Evolutionary conservation across 2,113 vertebrate genomes (phyloP), one percentile per base, ranked within the genome.

Genomic region (Phodopus roborovskii): DNA sequence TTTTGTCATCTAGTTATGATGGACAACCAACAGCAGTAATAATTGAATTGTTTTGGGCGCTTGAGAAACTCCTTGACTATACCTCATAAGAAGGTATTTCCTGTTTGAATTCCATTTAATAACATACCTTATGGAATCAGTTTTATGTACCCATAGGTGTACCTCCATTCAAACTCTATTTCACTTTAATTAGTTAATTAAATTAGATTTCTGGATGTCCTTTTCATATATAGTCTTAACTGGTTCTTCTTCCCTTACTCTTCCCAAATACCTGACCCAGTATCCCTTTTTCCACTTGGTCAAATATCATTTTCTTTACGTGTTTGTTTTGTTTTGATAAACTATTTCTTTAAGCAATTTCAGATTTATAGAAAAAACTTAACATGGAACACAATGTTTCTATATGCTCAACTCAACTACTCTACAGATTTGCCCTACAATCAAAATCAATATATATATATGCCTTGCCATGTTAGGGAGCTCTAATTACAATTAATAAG

Each of bases 351-450:
- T 82, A 33, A 83, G 13, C 7, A 94, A 56, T 53, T 91, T 89
- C 89, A 93, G 30, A 20, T 81, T 92, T 89, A 66, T n/a, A 89
- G 60, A 82, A 92, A 85, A 91, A 82, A 82, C 6, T 39, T 1
- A 84, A 36, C 50, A 83, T 60, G 56, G 58, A 64, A 20, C n/a
- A 36, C 56, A 93, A 11, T 66, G 12, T 71, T 75, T 45, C 58
- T 50, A 62, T 56, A 9, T 58, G 5, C 4, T 88, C 45, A 20
- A 19, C 78, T 36, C 50, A 22, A 20, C n/a, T 1, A 13, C 39
- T 19, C 7, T 71, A 64, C 7, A 75, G 28, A 68, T 83, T 75
- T 42, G 36, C 12, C 12, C 17, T n/a, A 16, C 1, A 3, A 16
- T 56, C 66, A n/a, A n/a, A n/a, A n/a, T n/a, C n/a, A n/a, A n/a